Evolutionary conservation across 1,140 invertebrate genomes (phyloP).

Genomic region (Macrobrachium nipponense): DNA sequence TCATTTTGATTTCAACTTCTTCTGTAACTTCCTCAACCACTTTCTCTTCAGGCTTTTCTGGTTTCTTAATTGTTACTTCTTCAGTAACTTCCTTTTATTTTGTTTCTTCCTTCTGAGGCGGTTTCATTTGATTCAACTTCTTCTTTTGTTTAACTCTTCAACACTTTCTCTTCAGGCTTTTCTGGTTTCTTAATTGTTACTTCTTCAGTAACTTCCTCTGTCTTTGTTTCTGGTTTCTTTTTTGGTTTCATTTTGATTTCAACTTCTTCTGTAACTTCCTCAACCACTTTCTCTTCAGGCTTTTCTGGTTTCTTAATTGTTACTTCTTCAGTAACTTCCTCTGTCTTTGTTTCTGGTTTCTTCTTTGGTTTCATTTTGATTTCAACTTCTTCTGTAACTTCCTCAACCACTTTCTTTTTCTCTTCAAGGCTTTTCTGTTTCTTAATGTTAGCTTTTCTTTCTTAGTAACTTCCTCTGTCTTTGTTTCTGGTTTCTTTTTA

Average conservation of each 20-base stretch:
- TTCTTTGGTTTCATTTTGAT: constrained; percentile 51
- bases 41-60: background rate
- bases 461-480: constrained; percentile 37
- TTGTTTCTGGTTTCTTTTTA: constrained; percentile 44
- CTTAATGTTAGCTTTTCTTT: constrained; percentile 38
- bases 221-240: constrained; percentile 40
- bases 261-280: constrained; percentile 49
- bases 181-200: constrained; percentile 23
- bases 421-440: constrained; percentile 33
- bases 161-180: constrained; percentile 30
- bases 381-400: constrained; percentile 39
- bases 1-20: constrained; percentile 23
- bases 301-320: background rate
- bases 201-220: constrained; percentile 46
- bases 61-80: constrained; percentile 10
- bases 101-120: constrained; percentile 44
- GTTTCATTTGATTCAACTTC: constrained; percentile 31
- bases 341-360: constrained; percentile 64
- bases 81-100: constrained; percentile 61
- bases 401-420: background rate
- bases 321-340: constrained; percentile 56
- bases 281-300: constrained; percentile 36
- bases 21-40: constrained; percentile 22
- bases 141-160: too few species aligned
- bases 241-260: constrained; percentile 51